Conservation (phyloP, 2,113 vertebrate species). For the Paracanthobrama guichenoti region DNA sequence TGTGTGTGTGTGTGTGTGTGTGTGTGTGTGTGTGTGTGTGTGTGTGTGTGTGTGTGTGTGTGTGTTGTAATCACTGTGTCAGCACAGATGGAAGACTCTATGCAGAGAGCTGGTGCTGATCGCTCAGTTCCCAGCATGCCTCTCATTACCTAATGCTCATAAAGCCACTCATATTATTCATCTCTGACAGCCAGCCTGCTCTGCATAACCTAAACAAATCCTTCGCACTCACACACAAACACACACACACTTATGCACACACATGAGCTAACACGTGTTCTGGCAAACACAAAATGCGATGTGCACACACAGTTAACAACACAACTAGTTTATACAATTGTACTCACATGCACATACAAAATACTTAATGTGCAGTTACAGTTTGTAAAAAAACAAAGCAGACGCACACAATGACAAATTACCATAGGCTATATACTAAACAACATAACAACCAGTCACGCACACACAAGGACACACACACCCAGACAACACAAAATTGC, state of each 20-base stretch:
- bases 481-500: conserved; percentile 35
- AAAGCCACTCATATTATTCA: conserved; percentile 77
- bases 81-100: conserved; percentile 67
- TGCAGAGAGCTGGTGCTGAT: conserved; percentile 60
- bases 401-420: background rate
- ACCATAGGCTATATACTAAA: background rate
- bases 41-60: conserved; percentile 49
- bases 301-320: conserved; percentile 3
- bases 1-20: conserved; percentile 44
- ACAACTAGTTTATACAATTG: background rate
- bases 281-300: background rate
- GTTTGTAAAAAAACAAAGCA: background rate
- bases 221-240: conserved; percentile 50
- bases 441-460: background rate
- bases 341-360: background rate
- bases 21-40: conserved; percentile 15
- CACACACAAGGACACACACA: conserved; percentile 31
- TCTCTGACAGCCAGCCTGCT: conserved; percentile 71
- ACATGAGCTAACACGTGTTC: conserved; percentile 15
- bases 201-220: conserved; percentile 65
- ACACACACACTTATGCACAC: conserved; percentile 43
- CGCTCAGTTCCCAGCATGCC: conserved; percentile 67
- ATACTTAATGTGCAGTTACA: background rate
- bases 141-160: conserved; percentile 78
- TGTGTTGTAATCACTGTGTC: conserved; percentile 59